Percentiles rank a stretch among this genome's conserved stretches.
These are phyloP conservation scores for Drosophila rellima DNA, from an alignment of 2,888 invertebrate genomes.

Conservation along the genomic window DNA sequence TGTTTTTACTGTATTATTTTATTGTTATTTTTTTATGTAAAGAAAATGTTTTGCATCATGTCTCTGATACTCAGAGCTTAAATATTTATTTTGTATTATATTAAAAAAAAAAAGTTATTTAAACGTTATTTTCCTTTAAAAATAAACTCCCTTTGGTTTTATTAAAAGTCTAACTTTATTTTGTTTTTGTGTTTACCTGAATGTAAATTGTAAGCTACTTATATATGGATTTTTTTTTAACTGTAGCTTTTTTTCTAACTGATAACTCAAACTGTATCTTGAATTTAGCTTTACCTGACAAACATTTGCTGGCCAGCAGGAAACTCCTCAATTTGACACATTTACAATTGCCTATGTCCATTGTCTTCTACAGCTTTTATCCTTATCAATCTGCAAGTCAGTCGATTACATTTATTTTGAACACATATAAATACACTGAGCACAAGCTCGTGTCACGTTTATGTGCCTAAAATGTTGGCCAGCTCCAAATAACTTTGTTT, in stretches of 20 bases:
- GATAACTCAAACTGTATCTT: not conserved
- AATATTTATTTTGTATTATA: too few species aligned
- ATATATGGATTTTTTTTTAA: not conserved
- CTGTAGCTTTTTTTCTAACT: not conserved
- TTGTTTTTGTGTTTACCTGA: not conserved
- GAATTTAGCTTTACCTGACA: not conserved
- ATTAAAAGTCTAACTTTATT: not conserved
- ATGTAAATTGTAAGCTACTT: not conserved
- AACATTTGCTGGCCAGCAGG: constrained; percentile 1
- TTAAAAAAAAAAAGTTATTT: not conserved
- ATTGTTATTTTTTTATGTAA: too few species aligned
- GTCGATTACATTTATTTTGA: constrained; percentile 25
- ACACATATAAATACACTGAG: constrained; percentile 10
- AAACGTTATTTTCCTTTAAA: not conserved
- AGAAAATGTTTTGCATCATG: too few species aligned
- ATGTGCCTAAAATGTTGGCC: constrained; percentile 27
- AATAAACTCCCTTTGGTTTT: not conserved
- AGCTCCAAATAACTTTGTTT: constrained; percentile 9
- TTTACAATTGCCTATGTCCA: constrained; percentile 53
- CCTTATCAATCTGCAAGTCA: constrained; percentile 38
- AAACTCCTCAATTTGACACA: constrained; percentile 58
- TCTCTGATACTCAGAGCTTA: too few species aligned
- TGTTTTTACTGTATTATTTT: too few species aligned
- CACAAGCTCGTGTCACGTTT: constrained; percentile 40
- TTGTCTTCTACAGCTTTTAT: not conserved